Evolutionary conservation across 1,140 invertebrate species (phyloP), one percentile per base, ranked within the genome.

Genomic region (Drosophila persimilis): DNA sequence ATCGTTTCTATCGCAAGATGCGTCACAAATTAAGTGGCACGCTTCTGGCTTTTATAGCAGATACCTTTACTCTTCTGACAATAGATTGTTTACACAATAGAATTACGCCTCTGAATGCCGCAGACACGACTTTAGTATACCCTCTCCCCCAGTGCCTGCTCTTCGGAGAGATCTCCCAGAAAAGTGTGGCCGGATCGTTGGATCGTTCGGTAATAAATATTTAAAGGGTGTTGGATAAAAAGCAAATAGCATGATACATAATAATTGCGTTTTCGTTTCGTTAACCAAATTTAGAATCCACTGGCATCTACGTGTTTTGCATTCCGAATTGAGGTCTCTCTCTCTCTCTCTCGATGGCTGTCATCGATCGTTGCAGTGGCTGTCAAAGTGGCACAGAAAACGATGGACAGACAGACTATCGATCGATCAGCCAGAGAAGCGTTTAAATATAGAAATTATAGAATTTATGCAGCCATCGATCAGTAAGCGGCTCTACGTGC

Each of bases 181-280:
- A 11, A 39, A 11, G 11, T 13, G 11, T 1, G 3, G 35, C 35
- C 1, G 11, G 11, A 13, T 39, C 11, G 35, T 11, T 39, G 35
- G 35, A 39, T 39, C 35, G 35, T 39, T 39, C 11, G 35, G 35
- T 39, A 39, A 39, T 39, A 39, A 39, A 39, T 39, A 39, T 39
- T 39, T 39, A 39, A 13, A 80, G 77, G 45, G 80, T 85, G 52
- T 67, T 60, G 44, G 8, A 76, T 69, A 31, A 56, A 50, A 48
- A 41, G 26, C 54, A 62, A 58, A 54, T 73, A 73, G 77, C 80
- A 80, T 85, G 80, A 85, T 77, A 69, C 60, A 73, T 80, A 85
- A 85, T 84, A 85, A 85, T 80, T 69, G 76, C 53, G 80, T 85
- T 76, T 85, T 11, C 80, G 72, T 84, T 84, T 70, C 59, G 53